These are phyloP conservation scores for Maccullochella peelii DNA, from an alignment of 2,113 vertebrate genomes.

Conservation along the genomic window DNA sequence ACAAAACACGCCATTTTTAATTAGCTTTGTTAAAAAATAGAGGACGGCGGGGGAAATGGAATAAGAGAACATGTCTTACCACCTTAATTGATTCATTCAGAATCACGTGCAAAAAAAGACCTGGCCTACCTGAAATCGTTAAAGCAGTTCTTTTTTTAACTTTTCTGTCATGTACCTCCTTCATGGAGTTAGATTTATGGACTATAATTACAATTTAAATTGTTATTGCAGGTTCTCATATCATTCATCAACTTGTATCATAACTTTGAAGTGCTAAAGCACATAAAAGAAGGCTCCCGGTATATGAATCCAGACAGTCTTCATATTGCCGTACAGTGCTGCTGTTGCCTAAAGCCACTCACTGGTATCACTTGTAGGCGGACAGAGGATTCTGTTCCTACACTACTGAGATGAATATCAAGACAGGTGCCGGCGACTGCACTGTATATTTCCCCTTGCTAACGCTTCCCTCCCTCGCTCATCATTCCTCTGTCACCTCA, in stretches of 20 bases:
- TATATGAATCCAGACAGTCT: conserved; percentile 20
- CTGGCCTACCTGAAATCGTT: neutral
- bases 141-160: neutral
- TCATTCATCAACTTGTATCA: neutral
- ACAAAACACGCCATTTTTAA: conserved; percentile 75
- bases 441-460: conserved; percentile 51
- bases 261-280: conserved; percentile 3
- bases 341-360: conserved; percentile 63
- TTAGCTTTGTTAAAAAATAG: conserved; percentile 74
- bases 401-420: conserved; percentile 64
- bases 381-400: conserved; percentile 62
- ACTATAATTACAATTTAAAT: neutral
- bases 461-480: conserved; percentile 61
- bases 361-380: conserved; percentile 61
- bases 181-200: neutral
- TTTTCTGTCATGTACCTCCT: neutral
- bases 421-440: conserved; percentile 61
- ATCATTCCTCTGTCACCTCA: conserved; percentile 71
- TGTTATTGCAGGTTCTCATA: neutral
- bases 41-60: neutral
- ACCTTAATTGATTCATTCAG: conserved; percentile 48
- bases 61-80: conserved; percentile 28
- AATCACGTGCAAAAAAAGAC: neutral
- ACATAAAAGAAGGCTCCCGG: neutral
- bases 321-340: neutral